Percentiles rank a stretch among this genome's conserved stretches.
These are phyloP conservation scores for Aleadryas rufinucha DNA, from an alignment of 2,113 vertebrate species.

Conservation along the genomic window DNA sequence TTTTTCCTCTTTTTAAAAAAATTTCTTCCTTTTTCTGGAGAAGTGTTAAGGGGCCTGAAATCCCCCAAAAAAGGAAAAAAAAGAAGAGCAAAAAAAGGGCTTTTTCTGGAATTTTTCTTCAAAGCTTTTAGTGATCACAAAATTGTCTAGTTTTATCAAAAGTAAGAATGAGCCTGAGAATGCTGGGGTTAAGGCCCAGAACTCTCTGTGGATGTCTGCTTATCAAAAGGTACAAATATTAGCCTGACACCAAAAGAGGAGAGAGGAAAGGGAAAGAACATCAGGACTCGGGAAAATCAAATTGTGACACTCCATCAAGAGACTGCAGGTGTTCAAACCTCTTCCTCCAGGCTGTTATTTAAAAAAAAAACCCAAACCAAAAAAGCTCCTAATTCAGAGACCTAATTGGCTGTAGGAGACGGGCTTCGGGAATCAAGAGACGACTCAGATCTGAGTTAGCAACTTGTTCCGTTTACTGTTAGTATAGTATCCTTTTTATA, in stretches of 20 bases:
- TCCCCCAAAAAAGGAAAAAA: background rate
- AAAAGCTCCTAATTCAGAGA: background rate
- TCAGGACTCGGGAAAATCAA: background rate
- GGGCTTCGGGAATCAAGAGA: too few species aligned
- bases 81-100: background rate
- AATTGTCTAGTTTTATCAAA: background rate
- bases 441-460: too few species aligned
- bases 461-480: too few species aligned
- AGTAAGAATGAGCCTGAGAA: background rate
- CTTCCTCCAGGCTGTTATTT: background rate
- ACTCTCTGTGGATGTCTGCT: background rate
- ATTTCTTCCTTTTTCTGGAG: background rate
- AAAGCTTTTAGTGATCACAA: background rate
- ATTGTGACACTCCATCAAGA: background rate
- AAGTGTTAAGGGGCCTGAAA: background rate
- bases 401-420: too few species aligned
- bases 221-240: slow-evolving; percentile 21
- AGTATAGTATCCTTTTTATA: too few species aligned
- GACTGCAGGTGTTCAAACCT: background rate
- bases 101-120: background rate
- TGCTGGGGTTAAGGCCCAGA: background rate
- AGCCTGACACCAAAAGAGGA: background rate
- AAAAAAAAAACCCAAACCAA: background rate
- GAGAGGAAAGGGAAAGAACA: background rate
- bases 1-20: background rate